phyloP scores from a whole-genome alignment of 2,888 invertebrate species.

The Punctoribates punctum region DNA sequence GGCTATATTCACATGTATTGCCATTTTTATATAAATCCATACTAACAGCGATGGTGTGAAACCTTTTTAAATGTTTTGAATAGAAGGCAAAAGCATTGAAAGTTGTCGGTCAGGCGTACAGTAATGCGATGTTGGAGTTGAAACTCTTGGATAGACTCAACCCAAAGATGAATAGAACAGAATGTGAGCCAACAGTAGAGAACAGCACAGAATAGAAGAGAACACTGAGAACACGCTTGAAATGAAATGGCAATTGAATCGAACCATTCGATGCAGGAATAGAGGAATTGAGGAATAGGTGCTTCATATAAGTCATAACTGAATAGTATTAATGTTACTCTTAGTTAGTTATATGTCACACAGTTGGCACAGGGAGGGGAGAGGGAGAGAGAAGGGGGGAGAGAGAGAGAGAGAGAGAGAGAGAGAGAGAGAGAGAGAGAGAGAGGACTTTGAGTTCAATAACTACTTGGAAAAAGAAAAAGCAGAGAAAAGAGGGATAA shows the following conservation, averaged over 20 bases:
- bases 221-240: constrained; percentile 26
- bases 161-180: background rate
- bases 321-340: constrained; percentile 18
- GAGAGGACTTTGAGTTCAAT: background rate
- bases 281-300: constrained; percentile 6
- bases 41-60: background rate
- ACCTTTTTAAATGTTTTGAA: background rate
- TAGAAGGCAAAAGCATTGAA: constrained; percentile 19
- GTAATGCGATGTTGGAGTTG: constrained; percentile 29
- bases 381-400: constrained; percentile 20
- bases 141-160: background rate
- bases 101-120: constrained; percentile 30
- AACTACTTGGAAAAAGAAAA: background rate
- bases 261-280: no score
- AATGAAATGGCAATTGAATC: background rate
- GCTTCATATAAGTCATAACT: constrained; percentile 8
- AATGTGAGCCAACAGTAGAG: background rate
- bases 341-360: background rate
- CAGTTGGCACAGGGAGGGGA: background rate
- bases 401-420: background rate
- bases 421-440: constrained; percentile 34
- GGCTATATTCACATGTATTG: constrained; percentile 15
- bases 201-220: background rate
- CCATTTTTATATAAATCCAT: constrained; percentile 11
- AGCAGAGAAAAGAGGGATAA: background rate